Evolutionary conservation across 2,888 invertebrate genomes (phyloP).

Genomic region (Mystacides longicornis): DNA sequence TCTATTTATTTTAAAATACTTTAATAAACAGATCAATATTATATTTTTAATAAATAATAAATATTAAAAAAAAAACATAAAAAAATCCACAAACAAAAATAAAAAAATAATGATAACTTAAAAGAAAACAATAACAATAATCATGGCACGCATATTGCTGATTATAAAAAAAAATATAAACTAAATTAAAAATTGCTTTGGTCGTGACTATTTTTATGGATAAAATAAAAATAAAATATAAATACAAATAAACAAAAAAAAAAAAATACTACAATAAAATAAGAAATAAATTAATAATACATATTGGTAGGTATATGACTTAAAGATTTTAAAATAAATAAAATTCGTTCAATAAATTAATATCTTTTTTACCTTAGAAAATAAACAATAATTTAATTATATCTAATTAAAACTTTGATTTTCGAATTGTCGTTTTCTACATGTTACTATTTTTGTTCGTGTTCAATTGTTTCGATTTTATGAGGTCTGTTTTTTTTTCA

Average conservation of each 20-base stretch:
- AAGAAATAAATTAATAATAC: neutral
- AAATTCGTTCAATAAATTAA: constrained; percentile 2
- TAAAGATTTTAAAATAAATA: neutral
- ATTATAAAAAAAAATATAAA: neutral
- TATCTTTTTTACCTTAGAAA: neutral
- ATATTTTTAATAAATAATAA: neutral
- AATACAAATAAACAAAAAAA: neutral
- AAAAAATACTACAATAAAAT: neutral
- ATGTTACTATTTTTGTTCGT: neutral
- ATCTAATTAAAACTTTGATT: neutral
- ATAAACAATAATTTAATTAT: neutral
- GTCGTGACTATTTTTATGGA: neutral
- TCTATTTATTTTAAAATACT: constrained; percentile 2
- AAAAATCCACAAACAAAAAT: neutral
- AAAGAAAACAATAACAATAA: neutral
- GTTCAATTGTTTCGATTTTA: too few relatives aligned
- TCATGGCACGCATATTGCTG: neutral
- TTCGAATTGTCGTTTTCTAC: neutral
- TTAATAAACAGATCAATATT: neutral
- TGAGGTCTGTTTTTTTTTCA: too few relatives aligned
- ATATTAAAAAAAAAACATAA: neutral
- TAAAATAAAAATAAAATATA: neutral
- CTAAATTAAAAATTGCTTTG: neutral
- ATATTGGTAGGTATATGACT: neutral
- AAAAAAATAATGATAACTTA: neutral